These are phyloP conservation scores for Siderastrea radians DNA, from an alignment of 92 coral and sea anemone genomes.

Conservation along the genomic window DNA sequence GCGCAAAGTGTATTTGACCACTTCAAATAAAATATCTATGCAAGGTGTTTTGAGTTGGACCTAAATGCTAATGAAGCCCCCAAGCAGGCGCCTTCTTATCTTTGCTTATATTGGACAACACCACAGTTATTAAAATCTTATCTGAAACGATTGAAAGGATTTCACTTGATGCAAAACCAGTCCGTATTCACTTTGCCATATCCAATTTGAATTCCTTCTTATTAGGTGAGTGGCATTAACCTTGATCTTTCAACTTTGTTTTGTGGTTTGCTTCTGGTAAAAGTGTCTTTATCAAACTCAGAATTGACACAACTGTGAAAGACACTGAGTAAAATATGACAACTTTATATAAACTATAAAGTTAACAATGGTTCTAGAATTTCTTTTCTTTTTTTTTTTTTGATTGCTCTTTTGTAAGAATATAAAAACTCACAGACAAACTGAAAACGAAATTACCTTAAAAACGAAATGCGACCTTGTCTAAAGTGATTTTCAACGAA, in stretches of 20 bases:
- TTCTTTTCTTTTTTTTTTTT: background rate
- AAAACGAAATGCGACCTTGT: slow-evolving; percentile 1
- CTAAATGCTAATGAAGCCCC: background rate
- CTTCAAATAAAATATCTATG: background rate
- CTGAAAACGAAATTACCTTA: background rate
- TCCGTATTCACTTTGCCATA: background rate
- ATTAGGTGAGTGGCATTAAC: slow-evolving; percentile 17
- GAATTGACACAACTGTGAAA: too few relatives aligned
- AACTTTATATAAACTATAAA: background rate
- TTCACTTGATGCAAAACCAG: background rate
- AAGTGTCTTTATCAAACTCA: background rate
- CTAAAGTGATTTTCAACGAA: background rate
- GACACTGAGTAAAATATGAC: background rate
- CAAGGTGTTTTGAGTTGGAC: background rate
- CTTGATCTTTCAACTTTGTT: background rate
- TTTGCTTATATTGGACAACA: slow-evolving; percentile 4
- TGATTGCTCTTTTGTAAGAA: background rate
- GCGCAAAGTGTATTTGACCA: background rate
- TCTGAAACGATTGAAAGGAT: background rate
- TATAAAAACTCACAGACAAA: background rate
- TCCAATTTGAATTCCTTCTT: background rate
- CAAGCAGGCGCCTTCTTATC: background rate
- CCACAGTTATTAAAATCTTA: slow-evolving; percentile 6
- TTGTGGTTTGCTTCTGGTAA: background rate
- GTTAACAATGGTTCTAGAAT: background rate